Evolutionary conservation across 30 jellyfish, hydroid and myxozoan species (phyloP).

Genomic region (Aurelia sp.): DNA sequence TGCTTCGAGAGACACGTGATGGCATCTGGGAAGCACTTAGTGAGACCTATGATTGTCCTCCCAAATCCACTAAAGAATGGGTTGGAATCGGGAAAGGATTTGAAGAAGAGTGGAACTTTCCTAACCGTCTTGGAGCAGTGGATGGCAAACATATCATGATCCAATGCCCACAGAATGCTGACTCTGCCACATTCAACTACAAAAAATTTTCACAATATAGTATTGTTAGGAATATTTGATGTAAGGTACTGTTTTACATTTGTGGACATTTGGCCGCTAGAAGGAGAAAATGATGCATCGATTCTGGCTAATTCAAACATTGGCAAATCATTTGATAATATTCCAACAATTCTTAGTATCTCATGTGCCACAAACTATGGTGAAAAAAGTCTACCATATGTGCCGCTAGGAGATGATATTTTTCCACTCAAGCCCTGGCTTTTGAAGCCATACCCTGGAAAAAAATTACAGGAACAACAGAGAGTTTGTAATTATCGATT

Average conservation of each 20-base stretch:
- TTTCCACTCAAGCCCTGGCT: conserved; percentile 15
- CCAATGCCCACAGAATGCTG: conserved; percentile 47
- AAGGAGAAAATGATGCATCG: conserved; percentile 59
- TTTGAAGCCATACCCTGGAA: conserved; percentile 3
- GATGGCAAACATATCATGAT: conserved; percentile 66
- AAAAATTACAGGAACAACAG: conserved; percentile 10
- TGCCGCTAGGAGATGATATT: conserved; percentile 9
- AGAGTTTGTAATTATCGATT: conserved; percentile 6
- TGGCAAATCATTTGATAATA: conserved; percentile 9
- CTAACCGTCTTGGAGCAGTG: conserved; percentile 59
- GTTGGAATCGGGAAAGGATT: conserved; percentile 11
- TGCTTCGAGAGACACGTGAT: conserved; percentile 17
- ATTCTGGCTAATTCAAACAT: conserved; percentile 12
- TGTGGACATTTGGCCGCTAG: conserved; percentile 63
- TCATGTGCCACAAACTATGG: conserved; percentile 8
- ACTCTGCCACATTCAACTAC: conserved; percentile 33
- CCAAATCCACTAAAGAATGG: conserved; percentile 7
- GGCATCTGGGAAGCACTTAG: conserved; percentile 16
- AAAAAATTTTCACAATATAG: conserved; percentile 51
- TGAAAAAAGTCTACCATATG: conserved; percentile 5
- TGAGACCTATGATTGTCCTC: not conserved
- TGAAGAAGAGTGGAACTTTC: conserved; percentile 63
- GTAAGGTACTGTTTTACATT: conserved; percentile 61
- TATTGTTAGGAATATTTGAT: conserved; percentile 52
- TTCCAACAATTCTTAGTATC: conserved; percentile 1